Evolutionary conservation across 2,888 invertebrate species (phyloP), one percentile per base, ranked within the genome.

Genomic region (Erebia ligea): DNA sequence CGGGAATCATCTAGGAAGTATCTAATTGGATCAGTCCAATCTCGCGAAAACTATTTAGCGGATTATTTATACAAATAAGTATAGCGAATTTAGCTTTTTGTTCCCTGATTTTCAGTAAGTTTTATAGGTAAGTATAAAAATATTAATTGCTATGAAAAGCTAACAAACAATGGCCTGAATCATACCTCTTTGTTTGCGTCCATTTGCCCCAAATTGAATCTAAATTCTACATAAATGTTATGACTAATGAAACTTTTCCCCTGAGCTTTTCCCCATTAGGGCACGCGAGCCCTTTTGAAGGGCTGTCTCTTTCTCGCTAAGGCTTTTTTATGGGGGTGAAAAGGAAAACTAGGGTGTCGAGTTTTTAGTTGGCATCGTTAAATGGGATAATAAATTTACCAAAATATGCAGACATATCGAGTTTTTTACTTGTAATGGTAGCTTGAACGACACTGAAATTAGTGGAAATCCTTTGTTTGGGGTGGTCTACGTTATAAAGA

Each of bases 241-340:
- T 68, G 68, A 63, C 57, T 63, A 68, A 68, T 62, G 62, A 56
- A 68, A 68, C 3, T 56, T 68, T 68, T 50, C 62, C 61, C 54
- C 19, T n/a, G n/a, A n/a, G n/a, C 3, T 56, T 68, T 68, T 50
- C 62, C 61, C 54, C 19, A n/a, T 15, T 15, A 9, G 42, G 42
- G 42, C 56, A 65, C 65, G 65, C 65, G 19, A 65, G 54, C 54
- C 65, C 54, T 42, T 50, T 52, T 45, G 15, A 15, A 9, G 9
- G 19, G 42, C 42, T 19, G 9, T 65, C 56, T 8, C 42, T 56
- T 4, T 56, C 65, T 6, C 21, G 19, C 54, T 65, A 10, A 2
- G 4, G 50, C 25, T 34, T 25, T 52, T 11, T 34, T 64, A 64
- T 52, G 34, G 34, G 25, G 34, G 25, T 34, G 52, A 64, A 17